Percentiles rank a stretch among this genome's conserved stretches.
Conservation (phyloP, 2,113 vertebrate species). For the Euleptes europaea region DNA sequence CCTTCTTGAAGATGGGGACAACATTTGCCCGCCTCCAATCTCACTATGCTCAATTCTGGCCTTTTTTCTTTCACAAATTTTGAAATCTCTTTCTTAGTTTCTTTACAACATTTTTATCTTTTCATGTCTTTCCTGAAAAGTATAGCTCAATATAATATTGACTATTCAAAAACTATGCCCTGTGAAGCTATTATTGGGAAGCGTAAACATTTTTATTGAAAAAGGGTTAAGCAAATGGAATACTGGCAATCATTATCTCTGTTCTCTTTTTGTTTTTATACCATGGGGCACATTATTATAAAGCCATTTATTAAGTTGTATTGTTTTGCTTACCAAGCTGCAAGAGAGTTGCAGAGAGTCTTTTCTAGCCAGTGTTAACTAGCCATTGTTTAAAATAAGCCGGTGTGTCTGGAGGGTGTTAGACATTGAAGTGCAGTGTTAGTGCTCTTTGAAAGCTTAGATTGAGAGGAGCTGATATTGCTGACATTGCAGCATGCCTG, state of each 20-base stretch:
- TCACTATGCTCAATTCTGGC: neutral
- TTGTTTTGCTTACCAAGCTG: neutral
- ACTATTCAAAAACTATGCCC: neutral
- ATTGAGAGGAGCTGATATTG: neutral
- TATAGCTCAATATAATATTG: neutral
- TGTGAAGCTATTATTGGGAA: neutral
- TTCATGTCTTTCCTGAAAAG: neutral
- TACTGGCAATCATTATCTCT: neutral
- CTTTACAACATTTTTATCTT: neutral
- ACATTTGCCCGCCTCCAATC: no score
- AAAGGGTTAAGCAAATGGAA: neutral
- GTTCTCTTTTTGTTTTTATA: neutral
- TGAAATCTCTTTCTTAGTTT: neutral
- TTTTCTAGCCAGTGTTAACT: neutral
- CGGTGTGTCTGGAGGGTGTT: neutral
- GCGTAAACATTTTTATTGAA: neutral
- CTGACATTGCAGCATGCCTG: neutral
- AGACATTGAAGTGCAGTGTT: neutral
- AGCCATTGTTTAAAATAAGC: neutral
- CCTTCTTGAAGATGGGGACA: no score
- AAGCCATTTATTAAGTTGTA: accelerated
- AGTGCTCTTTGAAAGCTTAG: neutral
- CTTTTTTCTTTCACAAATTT: neutral
- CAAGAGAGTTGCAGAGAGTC: neutral
- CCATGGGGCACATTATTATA: neutral